Percentiles rank a stretch among this genome's conserved stretches.
These are phyloP conservation scores for Schrankia costaestrigalis DNA, from an alignment of 2,888 invertebrate genomes.

Conservation along the genomic window DNA sequence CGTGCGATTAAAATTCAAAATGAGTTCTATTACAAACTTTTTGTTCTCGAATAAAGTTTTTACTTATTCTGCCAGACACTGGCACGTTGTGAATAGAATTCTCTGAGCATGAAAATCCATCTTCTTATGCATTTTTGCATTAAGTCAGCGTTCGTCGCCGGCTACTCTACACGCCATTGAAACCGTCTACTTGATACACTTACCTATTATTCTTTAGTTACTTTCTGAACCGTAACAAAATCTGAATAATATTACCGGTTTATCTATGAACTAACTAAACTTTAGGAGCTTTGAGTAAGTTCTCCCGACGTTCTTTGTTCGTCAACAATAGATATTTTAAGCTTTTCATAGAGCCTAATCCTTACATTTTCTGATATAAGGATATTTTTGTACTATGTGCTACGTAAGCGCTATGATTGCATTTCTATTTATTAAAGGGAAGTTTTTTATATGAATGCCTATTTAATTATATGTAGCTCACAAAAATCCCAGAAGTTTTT, in stretches of 20 bases:
- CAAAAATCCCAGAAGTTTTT: too few relatives aligned
- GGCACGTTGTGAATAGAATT: constrained; percentile 34
- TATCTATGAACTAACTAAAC: constrained; percentile 1
- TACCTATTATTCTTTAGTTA: constrained; percentile 14
- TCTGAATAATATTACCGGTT: constrained; percentile 9
- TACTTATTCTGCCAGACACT: constrained; percentile 34
- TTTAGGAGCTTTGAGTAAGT: background rate
- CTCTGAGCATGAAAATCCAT: constrained; percentile 34
- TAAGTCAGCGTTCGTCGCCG: constrained; percentile 18
- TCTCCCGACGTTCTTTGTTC: background rate
- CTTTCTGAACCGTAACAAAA: constrained; percentile 9
- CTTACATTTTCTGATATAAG: background rate
- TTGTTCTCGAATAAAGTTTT: constrained; percentile 26
- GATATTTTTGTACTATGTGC: too few relatives aligned
- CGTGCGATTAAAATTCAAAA: constrained; percentile 35
- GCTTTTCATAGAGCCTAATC: background rate
- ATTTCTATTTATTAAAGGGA: too few relatives aligned
- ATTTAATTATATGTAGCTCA: too few relatives aligned
- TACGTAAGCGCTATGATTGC: too few relatives aligned
- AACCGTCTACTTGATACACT: constrained; percentile 17
- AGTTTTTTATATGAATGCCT: too few relatives aligned
- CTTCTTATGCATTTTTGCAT: constrained; percentile 36
- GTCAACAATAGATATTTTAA: constrained; percentile 1
- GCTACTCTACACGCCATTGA: constrained; percentile 20
- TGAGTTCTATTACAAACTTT: constrained; percentile 29